Evolutionary conservation across 2,797 vertebrate species (phyloP), one percentile per base, ranked within the genome.

Genomic region (Erethizon dorsatum): DNA sequence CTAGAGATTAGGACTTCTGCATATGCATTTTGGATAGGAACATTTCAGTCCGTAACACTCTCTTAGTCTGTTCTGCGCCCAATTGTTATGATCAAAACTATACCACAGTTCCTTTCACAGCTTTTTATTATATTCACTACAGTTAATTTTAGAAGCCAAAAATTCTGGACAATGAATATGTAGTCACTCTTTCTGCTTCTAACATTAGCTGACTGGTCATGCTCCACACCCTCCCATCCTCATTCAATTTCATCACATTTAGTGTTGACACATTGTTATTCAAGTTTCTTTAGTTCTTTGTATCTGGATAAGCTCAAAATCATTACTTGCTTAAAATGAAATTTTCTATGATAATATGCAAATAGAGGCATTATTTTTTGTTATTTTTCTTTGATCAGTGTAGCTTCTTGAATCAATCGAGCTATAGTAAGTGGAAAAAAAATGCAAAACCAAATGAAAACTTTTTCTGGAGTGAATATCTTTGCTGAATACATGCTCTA

Each of bases 341-440:
- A 75, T 69, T 94, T 80, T 75, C 56, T 88, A 71, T 86, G 6
- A 37, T 63, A 82, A 69, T 90, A 56, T 37, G 5, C 45, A 94
- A 95, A n/a, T 84, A 18, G 20, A 50, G 47, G 28, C 26, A 88
- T 17, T 71, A 73, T n/a, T 65, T 61, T 3, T 37, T 24, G 73
- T 73, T 45, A 61, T 22, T 71, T 94, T 94, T 91, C 67, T 80
- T 63, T 77, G 71, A 67, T 84, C 20, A 67, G 37, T 22, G 12
- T 63, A 87, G 24, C 9, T 69, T 69, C 52, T 73, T 88, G 14
- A 84, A 69, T 88, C 6, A 59, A 45, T 93, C 90, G 87, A 88
- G 24, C 47, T 84, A 61, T 10, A 88, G 50, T 90, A 77, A 80
- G 31, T 50, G 33, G 24, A 83, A 22, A 63, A 71, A 59, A 83